Conservation (phyloP, 2,113 vertebrate species). For the Panurus biarmicus region DNA sequence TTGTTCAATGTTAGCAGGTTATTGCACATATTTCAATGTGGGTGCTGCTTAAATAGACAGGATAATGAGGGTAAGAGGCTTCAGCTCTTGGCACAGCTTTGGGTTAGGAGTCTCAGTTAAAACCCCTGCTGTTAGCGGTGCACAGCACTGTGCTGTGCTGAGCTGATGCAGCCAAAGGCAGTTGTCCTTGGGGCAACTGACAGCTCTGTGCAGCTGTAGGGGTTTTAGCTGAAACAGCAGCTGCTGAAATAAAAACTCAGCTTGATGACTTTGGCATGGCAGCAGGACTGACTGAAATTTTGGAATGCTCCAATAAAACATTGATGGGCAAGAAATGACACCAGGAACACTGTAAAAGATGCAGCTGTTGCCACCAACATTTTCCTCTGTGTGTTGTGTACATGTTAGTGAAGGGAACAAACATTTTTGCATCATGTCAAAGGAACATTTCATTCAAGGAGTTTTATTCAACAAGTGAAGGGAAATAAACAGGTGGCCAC, state of each 20-base stretch:
- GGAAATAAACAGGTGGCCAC: not conserved
- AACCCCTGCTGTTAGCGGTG: not conserved
- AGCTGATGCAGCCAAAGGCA: not conserved
- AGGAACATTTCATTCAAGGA: not conserved
- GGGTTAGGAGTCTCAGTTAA: not conserved
- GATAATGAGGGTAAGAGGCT: not conserved
- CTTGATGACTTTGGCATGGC: not conserved
- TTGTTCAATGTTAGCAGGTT: not conserved
- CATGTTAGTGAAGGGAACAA: not conserved
- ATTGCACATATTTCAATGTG: not conserved
- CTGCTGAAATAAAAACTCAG: constrained; percentile 11
- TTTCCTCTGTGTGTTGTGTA: not conserved
- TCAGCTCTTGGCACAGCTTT: not conserved
- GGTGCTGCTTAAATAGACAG: not conserved
- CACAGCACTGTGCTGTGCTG: rapidly evolving
- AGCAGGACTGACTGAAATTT: not conserved
- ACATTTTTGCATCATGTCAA: not conserved
- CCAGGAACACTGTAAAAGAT: not conserved
- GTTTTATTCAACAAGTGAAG: not conserved
- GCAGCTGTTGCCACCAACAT: not conserved
- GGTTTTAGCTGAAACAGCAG: not conserved
- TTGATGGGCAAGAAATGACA: not conserved
- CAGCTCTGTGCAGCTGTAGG: not conserved
- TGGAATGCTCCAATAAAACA: not conserved
- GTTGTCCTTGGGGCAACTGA: not conserved